Conservation (phyloP, 2,113 vertebrate genomes). For the Trinectes maculatus region DNA sequence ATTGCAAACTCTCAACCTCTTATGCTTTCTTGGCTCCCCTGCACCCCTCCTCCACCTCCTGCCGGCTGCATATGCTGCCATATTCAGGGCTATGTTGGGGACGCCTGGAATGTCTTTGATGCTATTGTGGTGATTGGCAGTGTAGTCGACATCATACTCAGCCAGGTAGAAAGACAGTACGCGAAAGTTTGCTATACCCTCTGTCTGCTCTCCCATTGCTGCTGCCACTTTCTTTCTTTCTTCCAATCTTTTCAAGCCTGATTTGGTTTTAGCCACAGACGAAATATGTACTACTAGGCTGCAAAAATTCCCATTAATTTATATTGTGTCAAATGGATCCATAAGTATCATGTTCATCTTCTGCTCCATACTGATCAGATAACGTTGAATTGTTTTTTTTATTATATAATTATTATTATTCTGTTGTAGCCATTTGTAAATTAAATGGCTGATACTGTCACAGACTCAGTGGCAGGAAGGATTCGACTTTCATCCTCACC, state of each 20-base stretch:
- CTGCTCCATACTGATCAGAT: not conserved
- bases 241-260: slow-evolving; percentile 32
- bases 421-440: too few relatives aligned
- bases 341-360: not conserved
- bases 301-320: not conserved
- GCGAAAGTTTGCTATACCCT: slow-evolving; percentile 70
- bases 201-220: slow-evolving; percentile 35
- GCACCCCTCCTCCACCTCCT: slow-evolving; percentile 21
- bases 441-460: not conserved
- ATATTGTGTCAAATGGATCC: not conserved
- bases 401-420: too few relatives aligned
- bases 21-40: slow-evolving; percentile 11
- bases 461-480: slow-evolving; percentile 14
- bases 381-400: not conserved
- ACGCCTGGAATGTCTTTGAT: slow-evolving; percentile 99
- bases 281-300: not conserved
- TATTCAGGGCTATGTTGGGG: slow-evolving; percentile 97
- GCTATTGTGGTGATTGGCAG: slow-evolving; percentile 99
- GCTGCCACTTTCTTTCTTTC: slow-evolving; percentile 22
- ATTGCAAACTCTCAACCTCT: slow-evolving; percentile 20
- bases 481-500: slow-evolving; percentile 35
- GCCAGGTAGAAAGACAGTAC: slow-evolving; percentile 93
- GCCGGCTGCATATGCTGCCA: slow-evolving; percentile 84
- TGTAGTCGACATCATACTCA: slow-evolving; percentile 99
- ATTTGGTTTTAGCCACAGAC: slow-evolving; percentile 31